Base-by-base conservation (phyloP, 92 coral and sea anemone species). In the Epizoanthus rinbou region DNA sequence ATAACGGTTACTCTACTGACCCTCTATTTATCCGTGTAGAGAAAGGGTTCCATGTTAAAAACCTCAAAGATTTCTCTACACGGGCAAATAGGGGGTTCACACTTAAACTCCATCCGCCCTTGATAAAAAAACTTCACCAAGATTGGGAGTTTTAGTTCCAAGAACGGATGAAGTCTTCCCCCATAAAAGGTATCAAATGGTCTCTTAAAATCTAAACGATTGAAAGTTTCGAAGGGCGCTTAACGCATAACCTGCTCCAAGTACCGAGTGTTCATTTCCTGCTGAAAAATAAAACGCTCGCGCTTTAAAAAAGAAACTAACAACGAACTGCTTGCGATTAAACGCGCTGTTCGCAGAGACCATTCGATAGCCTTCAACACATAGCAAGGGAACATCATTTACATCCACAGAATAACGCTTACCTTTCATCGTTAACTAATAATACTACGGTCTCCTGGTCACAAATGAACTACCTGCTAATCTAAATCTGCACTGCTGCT, bases 11-110 rank as follows among this genome's bases (percentile, higher is more conserved):
- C 69, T 64, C 69, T 0, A 64, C 72, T 8, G 72, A 66, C 72
- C 67, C 67, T 66, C 72, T 33, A 66, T 66, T 33, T 66, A 66
- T 66, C 72, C 72, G 72, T 66, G 72, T 66, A 66, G 72, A 66
- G 72, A 66, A 64, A 64, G 69, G 0, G 69, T 64, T 64, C 69
- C 69, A 64, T 24, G 39, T 33, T 68, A 68, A 68, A 68, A 68
- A 68, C 73, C 73, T 68, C 73, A 31, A 68, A 68, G 47, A 28
- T 31, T 68, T 68, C 74, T 69, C 74, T 69, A 69, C 74, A 69
- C 74, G 74, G 52, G 6, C 74, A 69, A 69, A 69, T 69, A 69
- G 74, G 56, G 74, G 74, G 74, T 69, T 69, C 35, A 37, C 74
- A 39, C 74, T 69, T 69, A 69, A 64, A 64, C 74, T 69, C 74